Base-by-base conservation (phyloP, 53 echinoderm and acorn worm genomes). In the Holothuria leucospilota region DNA sequence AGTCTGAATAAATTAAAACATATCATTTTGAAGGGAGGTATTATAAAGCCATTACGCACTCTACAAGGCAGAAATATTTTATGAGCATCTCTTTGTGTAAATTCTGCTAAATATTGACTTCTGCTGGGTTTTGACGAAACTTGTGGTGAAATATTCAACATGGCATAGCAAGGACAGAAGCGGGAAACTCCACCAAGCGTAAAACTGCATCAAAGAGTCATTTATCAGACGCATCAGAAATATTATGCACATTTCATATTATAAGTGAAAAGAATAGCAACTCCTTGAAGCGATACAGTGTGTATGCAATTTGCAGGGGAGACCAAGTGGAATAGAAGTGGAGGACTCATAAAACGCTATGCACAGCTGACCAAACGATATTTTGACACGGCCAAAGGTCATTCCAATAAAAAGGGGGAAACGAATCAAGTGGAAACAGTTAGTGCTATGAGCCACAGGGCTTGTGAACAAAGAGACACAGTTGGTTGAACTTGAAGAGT, bases 311-410 rank as follows among this genome's bases (percentile, higher is more conserved):
- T 56, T 56, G 56, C 16, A 16, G 16, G 56, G 18, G 15, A 56
- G 56, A 56, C 18, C 56, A 56, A 56, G 16, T 56, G 56, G 56
- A 56, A 56, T 16, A 56, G 52, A 52, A 13, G 52, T 2, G 40
- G 9, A 52, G 18, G 18, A 56, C 56, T 56, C 56, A 56, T 16
- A 56, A 34, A 15, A 56, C 18, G 8, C 56, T 16, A 4, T 56
- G 18, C 56, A 56, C 56, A 56, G 56, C 56, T 56, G 56, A 56
- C 56, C 56, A 52, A 75, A 75, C 25, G 20, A 75, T 68, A 68
- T 68, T 29, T 68, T 28, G 68, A 68, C 68, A 68, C 73, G 80
- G 80, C 80, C 80, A 80, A 61, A 80, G 80, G 80, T 80, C 80
- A 60, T 59, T 53, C 61, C 29, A 27, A 25, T 27, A 29, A 21